phyloP scores from a whole-genome alignment of 2,888 invertebrate genomes.

The Oligia strigilis region DNA sequence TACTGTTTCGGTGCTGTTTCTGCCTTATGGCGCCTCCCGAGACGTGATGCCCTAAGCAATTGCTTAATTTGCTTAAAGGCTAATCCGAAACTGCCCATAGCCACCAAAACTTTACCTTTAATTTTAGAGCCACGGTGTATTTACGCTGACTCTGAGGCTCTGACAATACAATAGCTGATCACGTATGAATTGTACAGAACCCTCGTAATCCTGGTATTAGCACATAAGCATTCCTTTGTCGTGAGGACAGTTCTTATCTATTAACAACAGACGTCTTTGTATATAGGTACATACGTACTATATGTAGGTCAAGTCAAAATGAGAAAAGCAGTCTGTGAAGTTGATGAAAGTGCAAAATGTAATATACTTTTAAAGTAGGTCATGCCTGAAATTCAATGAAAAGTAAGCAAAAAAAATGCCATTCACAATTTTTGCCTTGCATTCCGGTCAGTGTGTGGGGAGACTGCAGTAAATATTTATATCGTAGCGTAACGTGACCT shows the following conservation, averaged over 20 bases:
- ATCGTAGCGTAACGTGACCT: not conserved
- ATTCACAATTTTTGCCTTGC: not conserved
- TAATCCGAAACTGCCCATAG: too few species aligned
- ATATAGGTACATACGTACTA: not conserved
- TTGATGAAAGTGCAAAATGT: not conserved
- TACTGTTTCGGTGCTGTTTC: too few species aligned
- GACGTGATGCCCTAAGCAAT: too few species aligned
- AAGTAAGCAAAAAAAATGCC: not conserved
- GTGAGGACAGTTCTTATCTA: not conserved
- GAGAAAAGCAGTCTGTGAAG: too few species aligned
- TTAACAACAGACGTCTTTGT: not conserved
- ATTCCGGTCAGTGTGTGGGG: not conserved
- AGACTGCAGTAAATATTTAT: not conserved
- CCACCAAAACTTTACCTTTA: not conserved
- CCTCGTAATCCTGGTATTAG: constrained; percentile 37
- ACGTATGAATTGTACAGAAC: not conserved
- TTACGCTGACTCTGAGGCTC: not conserved
- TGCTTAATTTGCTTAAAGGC: too few species aligned
- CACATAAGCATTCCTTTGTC: constrained; percentile 26
- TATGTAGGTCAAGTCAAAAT: not conserved
- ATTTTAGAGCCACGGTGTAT: not conserved
- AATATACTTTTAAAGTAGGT: not conserved
- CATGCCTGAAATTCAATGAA: too few species aligned
- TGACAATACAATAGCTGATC: not conserved
- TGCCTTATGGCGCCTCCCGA: too few species aligned